Percentiles rank a stretch among this genome's conserved stretches.
phyloP scores from a whole-genome alignment of 1,140 invertebrate species.

The Achatina immaculata region DNA sequence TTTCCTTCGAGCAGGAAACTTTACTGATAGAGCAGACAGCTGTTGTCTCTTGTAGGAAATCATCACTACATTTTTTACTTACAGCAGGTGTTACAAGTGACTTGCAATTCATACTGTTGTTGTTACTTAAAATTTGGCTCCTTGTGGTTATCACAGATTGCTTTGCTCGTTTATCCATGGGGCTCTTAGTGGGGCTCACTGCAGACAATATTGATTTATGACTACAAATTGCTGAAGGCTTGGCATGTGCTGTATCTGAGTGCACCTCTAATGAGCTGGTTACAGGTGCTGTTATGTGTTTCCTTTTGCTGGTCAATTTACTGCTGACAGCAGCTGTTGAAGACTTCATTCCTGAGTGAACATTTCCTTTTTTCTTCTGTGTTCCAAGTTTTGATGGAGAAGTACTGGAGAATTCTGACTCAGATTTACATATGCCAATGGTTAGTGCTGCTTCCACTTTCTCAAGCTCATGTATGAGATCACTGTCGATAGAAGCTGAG shows the following conservation, averaged over 20 bases:
- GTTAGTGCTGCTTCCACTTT: constrained; percentile 17
- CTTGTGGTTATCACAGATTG: background rate
- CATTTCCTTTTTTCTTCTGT: constrained; percentile 1
- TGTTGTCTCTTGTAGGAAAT: background rate
- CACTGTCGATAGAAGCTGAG: constrained; percentile 13
- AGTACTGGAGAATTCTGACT: background rate
- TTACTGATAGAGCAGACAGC: background rate
- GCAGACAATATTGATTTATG: background rate
- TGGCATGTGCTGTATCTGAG: background rate
- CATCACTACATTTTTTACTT: background rate
- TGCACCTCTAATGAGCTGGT: background rate
- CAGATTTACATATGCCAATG: background rate
- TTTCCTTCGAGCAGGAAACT: background rate
- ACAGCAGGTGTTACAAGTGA: background rate
- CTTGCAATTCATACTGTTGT: background rate
- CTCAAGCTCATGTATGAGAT: background rate
- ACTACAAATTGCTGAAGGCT: background rate
- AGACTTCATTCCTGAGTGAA: background rate
- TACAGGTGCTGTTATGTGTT: background rate
- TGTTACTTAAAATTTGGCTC: background rate
- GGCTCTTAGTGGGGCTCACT: constrained; percentile 12
- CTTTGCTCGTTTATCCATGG: constrained; percentile 23
- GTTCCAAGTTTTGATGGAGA: background rate
- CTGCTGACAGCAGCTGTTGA: background rate
- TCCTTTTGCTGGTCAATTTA: background rate